These are phyloP conservation scores for Notolabrus celidotus DNA, from an alignment of 2,797 vertebrate species.

Conservation along the genomic window DNA sequence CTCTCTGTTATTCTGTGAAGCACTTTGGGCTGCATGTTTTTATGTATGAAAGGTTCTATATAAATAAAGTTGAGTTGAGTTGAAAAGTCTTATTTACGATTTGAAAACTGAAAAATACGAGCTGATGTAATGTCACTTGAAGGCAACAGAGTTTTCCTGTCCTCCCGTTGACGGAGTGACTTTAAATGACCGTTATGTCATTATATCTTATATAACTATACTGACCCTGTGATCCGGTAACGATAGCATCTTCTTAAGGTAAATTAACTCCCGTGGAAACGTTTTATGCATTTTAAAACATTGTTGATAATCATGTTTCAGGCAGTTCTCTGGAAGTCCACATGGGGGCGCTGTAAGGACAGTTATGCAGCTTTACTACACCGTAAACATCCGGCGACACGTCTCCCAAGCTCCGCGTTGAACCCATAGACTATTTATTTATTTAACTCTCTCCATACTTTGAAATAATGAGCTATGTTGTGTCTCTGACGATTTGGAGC, in stretches of 20 bases:
- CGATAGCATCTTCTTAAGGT: not conserved
- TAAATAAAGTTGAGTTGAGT: too few relatives aligned
- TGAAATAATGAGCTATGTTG: constrained; percentile 7
- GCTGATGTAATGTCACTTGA: not conserved
- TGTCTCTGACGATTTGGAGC: constrained; percentile 11
- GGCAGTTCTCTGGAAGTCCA: not conserved
- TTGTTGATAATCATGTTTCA: not conserved
- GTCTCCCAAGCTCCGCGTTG: constrained; percentile 35
- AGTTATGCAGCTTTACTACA: not conserved
- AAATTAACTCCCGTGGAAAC: not conserved
- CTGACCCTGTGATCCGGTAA: too few relatives aligned
- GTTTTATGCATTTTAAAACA: not conserved
- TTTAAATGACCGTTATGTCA: not conserved
- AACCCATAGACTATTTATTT: not conserved
- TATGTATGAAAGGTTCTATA: too few relatives aligned
- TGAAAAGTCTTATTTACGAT: too few relatives aligned
- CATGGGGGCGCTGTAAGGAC: constrained; percentile 66
- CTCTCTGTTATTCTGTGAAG: too few relatives aligned
- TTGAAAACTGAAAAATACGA: not conserved
- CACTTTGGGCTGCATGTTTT: too few relatives aligned
- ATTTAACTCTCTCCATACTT: not conserved
- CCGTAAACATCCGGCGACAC: constrained; percentile 82
- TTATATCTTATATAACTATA: not conserved
- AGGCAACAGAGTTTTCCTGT: constrained; percentile 19
- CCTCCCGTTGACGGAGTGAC: not conserved